phyloP scores from a whole-genome alignment of 1,140 invertebrate genomes.

The Stenopsyche tienmushanensis region DNA sequence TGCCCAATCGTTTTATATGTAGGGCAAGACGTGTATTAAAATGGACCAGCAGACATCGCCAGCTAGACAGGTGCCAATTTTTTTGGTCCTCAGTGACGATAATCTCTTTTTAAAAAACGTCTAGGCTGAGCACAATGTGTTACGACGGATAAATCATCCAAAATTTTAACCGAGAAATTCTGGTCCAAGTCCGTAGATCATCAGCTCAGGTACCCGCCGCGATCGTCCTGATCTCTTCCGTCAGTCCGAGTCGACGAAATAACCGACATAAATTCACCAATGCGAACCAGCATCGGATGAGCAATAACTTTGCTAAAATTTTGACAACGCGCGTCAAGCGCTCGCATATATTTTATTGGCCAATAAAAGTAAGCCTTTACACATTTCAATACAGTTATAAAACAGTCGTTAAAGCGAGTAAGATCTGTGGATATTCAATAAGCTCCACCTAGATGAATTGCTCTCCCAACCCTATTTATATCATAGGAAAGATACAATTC shows the following conservation, averaged over 20 bases:
- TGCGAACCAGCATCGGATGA: too few species aligned
- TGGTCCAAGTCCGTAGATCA: neutral
- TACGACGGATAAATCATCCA: neutral
- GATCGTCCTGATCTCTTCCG: neutral
- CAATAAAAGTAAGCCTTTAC: too few species aligned
- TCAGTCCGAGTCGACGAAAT: neutral
- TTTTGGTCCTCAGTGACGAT: neutral
- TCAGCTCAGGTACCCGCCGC: neutral
- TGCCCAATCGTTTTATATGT: conserved; percentile 11
- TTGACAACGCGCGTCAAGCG: too few species aligned
- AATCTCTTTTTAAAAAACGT: neutral
- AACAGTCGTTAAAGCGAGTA: too few species aligned
- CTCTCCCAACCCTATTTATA: too few species aligned
- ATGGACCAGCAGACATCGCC: neutral
- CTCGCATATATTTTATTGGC: too few species aligned
- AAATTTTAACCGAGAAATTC: neutral
- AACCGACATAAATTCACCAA: too few species aligned
- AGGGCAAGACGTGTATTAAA: conserved; percentile 4
- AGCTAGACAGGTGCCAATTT: conserved; percentile 27
- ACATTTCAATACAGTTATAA: too few species aligned
- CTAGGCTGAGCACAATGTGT: neutral
- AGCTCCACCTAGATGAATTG: too few species aligned
- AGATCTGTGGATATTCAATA: too few species aligned
- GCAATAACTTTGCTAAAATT: too few species aligned
- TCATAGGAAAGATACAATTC: too few species aligned